A percentile compares a stretch with the other conserved stretches of the same genome.
phyloP scores from a whole-genome alignment of 2,113 vertebrate species.

The Speoplatyrhinus poulsoni region DNA sequence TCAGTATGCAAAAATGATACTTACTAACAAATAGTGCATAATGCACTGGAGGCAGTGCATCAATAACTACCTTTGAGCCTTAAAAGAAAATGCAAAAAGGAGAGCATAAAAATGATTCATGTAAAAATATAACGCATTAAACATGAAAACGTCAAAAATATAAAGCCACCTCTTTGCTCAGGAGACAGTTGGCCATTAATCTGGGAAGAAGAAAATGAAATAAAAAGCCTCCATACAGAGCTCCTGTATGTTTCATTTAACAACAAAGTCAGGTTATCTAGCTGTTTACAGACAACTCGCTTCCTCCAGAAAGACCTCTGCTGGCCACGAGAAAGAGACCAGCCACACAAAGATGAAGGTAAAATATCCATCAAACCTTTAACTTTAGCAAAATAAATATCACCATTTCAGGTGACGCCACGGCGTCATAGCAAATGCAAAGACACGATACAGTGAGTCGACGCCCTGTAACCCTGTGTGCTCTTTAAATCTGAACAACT shows the following conservation, averaged over 20 bases:
- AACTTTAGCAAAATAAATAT: no score
- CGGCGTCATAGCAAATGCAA: no score
- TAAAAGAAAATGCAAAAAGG: constrained; percentile 89
- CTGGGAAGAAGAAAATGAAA: constrained; percentile 71
- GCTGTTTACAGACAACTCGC: constrained; percentile 60
- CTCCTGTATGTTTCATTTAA: constrained; percentile 73
- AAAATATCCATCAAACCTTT: no score
- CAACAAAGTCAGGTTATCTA: constrained; percentile 73
- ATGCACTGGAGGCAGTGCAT: constrained; percentile 92
- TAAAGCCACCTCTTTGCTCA: constrained; percentile 76
- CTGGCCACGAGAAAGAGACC: background rate
- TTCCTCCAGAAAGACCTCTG: constrained; percentile 54
- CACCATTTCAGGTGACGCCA: no score
- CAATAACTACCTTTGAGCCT: constrained; percentile 92
- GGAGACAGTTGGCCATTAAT: constrained; percentile 78
- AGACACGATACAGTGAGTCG: no score
- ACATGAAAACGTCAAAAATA: constrained; percentile 83
- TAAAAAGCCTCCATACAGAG: constrained; percentile 70
- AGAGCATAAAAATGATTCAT: constrained; percentile 67
- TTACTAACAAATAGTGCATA: constrained; percentile 99
- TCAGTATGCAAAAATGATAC: constrained; percentile 99
- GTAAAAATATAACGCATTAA: constrained; percentile 81
- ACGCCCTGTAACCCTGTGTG: no score
- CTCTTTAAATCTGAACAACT: no score
- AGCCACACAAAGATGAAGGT: no score